These are phyloP conservation scores for Augochlorella aurata DNA, from an alignment of 2,888 invertebrate genomes.

Conservation along the genomic window DNA sequence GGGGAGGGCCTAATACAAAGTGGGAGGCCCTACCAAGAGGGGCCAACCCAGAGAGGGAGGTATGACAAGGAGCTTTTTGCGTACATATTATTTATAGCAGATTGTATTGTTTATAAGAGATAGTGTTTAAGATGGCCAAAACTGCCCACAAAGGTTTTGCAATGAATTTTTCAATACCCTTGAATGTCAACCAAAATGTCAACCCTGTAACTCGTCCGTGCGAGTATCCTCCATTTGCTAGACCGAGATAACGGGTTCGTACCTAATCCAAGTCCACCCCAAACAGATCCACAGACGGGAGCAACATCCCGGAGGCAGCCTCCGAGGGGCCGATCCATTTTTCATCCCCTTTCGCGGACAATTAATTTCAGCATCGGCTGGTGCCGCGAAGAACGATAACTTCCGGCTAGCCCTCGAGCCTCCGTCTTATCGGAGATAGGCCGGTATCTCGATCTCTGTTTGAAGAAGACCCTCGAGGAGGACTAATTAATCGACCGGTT, in stretches of 20 bases:
- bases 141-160: too few relatives aligned
- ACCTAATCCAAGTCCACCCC: neutral
- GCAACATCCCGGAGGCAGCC: neutral
- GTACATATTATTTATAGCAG: too few relatives aligned
- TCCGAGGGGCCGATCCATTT: neutral
- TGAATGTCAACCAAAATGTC: too few relatives aligned
- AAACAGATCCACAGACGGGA: neutral
- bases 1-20: too few relatives aligned
- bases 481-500: slow-evolving; percentile 38
- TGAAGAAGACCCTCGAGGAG: neutral
- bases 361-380: neutral
- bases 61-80: too few relatives aligned
- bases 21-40: too few relatives aligned
- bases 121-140: too few relatives aligned
- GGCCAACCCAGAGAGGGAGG: too few relatives aligned
- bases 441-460: neutral
- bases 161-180: too few relatives aligned
- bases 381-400: neutral
- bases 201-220: too few relatives aligned
- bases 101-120: too few relatives aligned
- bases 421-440: neutral
- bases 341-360: neutral
- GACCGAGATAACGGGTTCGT: neutral
- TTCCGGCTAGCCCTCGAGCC: neutral
- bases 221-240: neutral